Evolutionary conservation across 2,888 invertebrate genomes (phyloP).

Genomic region (Willowsia nigromaculata): DNA sequence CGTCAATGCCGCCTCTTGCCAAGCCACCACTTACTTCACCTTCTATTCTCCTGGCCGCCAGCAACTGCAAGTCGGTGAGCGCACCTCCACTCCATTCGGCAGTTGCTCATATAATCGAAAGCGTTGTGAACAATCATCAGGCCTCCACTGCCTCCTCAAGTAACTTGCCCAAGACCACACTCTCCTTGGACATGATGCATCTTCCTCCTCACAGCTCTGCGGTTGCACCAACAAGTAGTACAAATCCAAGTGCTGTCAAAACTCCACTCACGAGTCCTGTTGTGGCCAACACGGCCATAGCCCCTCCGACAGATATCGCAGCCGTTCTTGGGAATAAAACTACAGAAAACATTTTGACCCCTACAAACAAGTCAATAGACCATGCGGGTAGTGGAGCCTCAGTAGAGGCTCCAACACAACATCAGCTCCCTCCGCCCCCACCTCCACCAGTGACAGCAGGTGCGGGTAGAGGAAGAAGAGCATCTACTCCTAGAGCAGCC

Average conservation of each 20-base stretch:
- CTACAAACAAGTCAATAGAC: conserved; percentile 37
- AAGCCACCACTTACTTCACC: conserved; percentile 78
- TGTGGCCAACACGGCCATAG: neutral
- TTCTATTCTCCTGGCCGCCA: conserved; percentile 75
- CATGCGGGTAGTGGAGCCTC: neutral
- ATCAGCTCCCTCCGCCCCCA: neutral
- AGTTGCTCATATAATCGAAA: conserved; percentile 79
- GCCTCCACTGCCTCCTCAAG: neutral
- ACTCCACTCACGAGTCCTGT: conserved; percentile 60
- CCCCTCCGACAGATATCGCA: conserved; percentile 58
- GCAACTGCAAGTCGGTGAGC: conserved; percentile 64
- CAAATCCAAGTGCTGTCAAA: conserved; percentile 38
- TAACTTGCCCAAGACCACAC: conserved; percentile 59
- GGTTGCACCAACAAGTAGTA: conserved; percentile 20
- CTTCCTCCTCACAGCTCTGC: neutral
- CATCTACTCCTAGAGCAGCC: conserved; percentile 42
- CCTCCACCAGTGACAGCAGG: conserved; percentile 65
- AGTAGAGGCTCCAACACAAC: conserved; percentile 12
- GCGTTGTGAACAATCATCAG: conserved; percentile 78
- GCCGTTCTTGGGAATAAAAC: conserved; percentile 74
- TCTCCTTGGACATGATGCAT: conserved; percentile 55
- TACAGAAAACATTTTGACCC: conserved; percentile 72
- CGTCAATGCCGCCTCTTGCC: conserved; percentile 74
- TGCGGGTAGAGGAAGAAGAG: conserved; percentile 75
- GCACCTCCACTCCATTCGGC: conserved; percentile 76